Conservation (phyloP, 2,888 invertebrate genomes). For the Tolmerus cingulatus region DNA sequence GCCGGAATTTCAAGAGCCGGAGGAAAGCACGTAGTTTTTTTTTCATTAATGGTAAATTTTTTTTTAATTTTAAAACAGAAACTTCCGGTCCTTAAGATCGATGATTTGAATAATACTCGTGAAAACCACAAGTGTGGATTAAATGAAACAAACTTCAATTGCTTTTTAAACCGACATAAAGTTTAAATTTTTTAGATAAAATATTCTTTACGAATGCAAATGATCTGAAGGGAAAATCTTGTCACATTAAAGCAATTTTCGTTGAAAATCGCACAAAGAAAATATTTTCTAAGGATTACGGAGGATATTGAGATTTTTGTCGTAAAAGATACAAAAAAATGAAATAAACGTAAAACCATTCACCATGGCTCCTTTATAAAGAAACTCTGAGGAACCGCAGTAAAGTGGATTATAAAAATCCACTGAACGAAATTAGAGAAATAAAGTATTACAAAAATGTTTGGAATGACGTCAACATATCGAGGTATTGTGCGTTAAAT, state of each 20-base stretch:
- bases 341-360: background rate
- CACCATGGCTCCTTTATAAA: background rate
- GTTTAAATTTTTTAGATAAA: background rate
- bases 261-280: background rate
- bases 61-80: too few species aligned
- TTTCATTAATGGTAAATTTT: too few species aligned
- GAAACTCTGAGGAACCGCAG: background rate
- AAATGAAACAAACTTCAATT: background rate
- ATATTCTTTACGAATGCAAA: background rate
- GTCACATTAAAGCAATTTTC: background rate
- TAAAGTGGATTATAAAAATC: background rate
- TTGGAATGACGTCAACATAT: background rate
- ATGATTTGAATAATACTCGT: too few species aligned
- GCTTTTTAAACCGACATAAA: background rate
- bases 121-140: too few species aligned
- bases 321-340: background rate
- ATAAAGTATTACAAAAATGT: background rate
- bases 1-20: too few species aligned
- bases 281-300: background rate
- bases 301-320: background rate
- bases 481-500: background rate
- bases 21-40: too few species aligned
- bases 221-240: background rate
- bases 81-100: too few species aligned
- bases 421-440: background rate